A percentile compares a stretch with the other conserved stretches of the same genome.
phyloP scores from a whole-genome alignment of 2,888 invertebrate genomes.

The Girardia tigrina region DNA sequence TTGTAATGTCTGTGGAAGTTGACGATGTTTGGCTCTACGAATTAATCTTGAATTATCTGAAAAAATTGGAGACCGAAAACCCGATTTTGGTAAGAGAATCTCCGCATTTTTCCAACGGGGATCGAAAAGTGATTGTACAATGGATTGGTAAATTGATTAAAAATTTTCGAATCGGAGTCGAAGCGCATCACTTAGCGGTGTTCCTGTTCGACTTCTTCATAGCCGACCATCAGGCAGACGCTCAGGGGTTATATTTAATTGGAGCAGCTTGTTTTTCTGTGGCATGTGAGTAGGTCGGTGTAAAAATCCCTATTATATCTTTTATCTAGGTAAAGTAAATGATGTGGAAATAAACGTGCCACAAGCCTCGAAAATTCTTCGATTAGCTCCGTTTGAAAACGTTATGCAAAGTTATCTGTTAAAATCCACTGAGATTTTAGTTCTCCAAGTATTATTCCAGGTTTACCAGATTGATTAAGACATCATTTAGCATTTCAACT shows the following conservation, averaged over 20 bases:
- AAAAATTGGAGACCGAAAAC: neutral
- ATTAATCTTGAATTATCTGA: conserved; percentile 8
- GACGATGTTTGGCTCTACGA: conserved; percentile 32
- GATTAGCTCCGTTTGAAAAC: conserved; percentile 15
- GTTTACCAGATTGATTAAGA: neutral
- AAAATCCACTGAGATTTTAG: conserved; percentile 21
- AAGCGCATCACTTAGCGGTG: conserved; percentile 28
- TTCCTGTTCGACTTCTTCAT: conserved; percentile 31
- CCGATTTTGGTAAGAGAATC: conserved; percentile 18
- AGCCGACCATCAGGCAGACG: conserved; percentile 29
- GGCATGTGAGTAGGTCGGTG: conserved; percentile 29
- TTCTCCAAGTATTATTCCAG: conserved; percentile 18
- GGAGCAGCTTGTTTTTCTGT: conserved; percentile 32
- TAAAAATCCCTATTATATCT: too few relatives aligned
- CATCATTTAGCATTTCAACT: conserved; percentile 26
- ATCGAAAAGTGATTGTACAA: conserved; percentile 25
- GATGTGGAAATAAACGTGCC: conserved; percentile 33
- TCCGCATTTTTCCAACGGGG: conserved; percentile 28
- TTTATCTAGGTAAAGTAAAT: conserved; percentile 29
- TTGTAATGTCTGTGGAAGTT: conserved; percentile 32
- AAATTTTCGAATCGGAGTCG: neutral
- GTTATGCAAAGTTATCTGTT: neutral
- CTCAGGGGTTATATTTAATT: conserved; percentile 29
- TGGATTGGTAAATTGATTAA: conserved; percentile 21
- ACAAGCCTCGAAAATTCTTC: conserved; percentile 29